phyloP scores from a whole-genome alignment of 1,140 invertebrate genomes.

The Tetramorium parvispinum region DNA sequence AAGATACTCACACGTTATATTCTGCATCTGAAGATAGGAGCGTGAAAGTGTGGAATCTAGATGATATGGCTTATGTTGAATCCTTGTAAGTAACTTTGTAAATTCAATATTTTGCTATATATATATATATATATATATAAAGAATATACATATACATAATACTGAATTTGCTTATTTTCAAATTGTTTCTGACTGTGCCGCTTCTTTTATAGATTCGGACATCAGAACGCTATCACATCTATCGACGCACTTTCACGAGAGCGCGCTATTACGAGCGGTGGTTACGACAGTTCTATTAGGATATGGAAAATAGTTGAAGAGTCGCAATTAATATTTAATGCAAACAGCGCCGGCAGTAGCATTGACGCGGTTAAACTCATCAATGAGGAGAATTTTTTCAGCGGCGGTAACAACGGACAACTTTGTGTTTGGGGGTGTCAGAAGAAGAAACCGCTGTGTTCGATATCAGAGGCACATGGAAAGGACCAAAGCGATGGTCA shows the following conservation, averaged over 20 bases:
- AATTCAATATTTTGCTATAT: too few relatives aligned
- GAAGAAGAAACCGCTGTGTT: conserved; percentile 95
- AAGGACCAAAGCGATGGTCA: conserved; percentile 87
- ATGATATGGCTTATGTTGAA: conserved; percentile 98
- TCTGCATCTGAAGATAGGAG: conserved; percentile 94
- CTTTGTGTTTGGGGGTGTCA: conserved; percentile 94
- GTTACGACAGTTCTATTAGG: conserved; percentile 93
- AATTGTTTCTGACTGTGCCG: background rate
- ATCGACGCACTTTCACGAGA: conserved; percentile 95
- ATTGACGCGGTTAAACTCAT: conserved; percentile 96
- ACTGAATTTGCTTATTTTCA: background rate
- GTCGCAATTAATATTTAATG: conserved; percentile 97
- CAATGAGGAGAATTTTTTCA: conserved; percentile 96
- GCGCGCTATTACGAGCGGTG: conserved; percentile 95
- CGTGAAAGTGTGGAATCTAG: conserved; percentile 97
- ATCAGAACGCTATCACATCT: conserved; percentile 94
- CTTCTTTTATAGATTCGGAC: conserved; percentile 90
- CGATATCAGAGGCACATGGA: conserved; percentile 92
- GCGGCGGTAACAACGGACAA: conserved; percentile 95
- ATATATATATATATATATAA: too few relatives aligned
- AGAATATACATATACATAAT: background rate
- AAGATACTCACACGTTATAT: conserved; percentile 95
- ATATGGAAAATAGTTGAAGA: conserved; percentile 99
- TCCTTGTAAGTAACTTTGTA: conserved; percentile 89
- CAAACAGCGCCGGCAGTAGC: conserved; percentile 88